Evolutionary conservation across 2,113 vertebrate species (phyloP).

Genomic region (Gymnogyps californianus): DNA sequence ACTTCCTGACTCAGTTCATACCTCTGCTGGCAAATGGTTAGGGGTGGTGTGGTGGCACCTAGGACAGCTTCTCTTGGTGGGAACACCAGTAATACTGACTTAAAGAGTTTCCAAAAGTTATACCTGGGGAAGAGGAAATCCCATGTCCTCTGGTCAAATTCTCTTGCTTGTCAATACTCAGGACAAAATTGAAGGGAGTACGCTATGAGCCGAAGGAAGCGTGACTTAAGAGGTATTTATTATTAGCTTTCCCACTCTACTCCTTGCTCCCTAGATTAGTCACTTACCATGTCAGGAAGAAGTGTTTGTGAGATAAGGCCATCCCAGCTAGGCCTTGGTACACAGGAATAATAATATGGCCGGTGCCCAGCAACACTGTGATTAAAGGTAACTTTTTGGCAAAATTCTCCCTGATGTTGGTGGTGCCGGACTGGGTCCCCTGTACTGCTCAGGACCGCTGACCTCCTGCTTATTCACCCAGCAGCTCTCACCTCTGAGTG

Average conservation of each 20-base stretch:
- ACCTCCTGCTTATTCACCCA: neutral
- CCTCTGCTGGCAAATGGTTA: neutral
- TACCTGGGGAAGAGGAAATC: neutral
- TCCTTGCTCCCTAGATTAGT: neutral
- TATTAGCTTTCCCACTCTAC: neutral
- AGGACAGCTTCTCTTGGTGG: neutral
- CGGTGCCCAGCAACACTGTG: neutral
- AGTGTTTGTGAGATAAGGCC: neutral
- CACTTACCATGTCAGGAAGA: neutral
- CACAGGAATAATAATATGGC: neutral
- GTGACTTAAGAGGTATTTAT: neutral
- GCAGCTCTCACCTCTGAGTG: neutral
- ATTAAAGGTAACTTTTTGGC: neutral
- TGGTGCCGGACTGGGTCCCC: neutral
- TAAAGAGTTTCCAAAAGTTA: neutral
- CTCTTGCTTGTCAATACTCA: neutral
- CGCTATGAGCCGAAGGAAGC: neutral
- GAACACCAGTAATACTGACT: neutral
- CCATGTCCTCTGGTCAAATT: neutral
- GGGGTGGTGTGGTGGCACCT: neutral
- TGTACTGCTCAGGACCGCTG: neutral
- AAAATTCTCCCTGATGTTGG: neutral
- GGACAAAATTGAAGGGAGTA: neutral
- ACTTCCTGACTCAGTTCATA: neutral
- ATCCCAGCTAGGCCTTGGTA: neutral